These are phyloP conservation scores for Eretmochelys imbricata DNA, from an alignment of 2,113 vertebrate genomes.

Conservation along the genomic window DNA sequence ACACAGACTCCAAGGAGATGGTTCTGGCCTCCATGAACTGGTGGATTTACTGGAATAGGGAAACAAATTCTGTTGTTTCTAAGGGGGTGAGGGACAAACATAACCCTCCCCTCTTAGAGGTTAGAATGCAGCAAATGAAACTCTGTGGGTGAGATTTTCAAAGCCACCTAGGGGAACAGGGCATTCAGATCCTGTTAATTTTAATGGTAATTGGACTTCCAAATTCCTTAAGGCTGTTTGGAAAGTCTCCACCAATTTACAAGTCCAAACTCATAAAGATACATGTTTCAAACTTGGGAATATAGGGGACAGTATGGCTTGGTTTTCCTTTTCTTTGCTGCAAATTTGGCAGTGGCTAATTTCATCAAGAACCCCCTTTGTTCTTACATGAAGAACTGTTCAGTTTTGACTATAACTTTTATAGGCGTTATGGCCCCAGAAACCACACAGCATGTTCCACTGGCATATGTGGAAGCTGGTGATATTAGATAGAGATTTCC, in stretches of 20 bases:
- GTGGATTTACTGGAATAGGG: neutral
- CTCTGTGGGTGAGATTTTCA: neutral
- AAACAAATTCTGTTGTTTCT: neutral
- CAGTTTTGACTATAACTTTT: neutral
- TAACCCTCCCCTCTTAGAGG: neutral
- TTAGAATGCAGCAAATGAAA: neutral
- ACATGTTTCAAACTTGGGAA: neutral
- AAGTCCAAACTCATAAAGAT: neutral
- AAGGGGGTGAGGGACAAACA: neutral
- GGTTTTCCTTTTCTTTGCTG: neutral
- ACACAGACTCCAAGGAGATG: neutral
- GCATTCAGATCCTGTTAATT: neutral
- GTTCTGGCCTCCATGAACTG: neutral
- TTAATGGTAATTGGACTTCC: neutral
- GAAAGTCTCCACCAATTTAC: neutral
- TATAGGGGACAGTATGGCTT: neutral
- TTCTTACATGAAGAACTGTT: constrained; percentile 9
- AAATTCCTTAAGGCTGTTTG: neutral
- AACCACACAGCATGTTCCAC: constrained; percentile 3
- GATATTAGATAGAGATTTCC: neutral
- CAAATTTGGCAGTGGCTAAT: neutral
- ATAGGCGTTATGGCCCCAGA: constrained; percentile 28
- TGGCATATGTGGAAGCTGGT: constrained; percentile 12
- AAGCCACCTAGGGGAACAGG: neutral
- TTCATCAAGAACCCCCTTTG: constrained; percentile 37